Evolutionary conservation across 1,140 invertebrate species (phyloP).

Genomic region (Dendrolimus punctatus): DNA sequence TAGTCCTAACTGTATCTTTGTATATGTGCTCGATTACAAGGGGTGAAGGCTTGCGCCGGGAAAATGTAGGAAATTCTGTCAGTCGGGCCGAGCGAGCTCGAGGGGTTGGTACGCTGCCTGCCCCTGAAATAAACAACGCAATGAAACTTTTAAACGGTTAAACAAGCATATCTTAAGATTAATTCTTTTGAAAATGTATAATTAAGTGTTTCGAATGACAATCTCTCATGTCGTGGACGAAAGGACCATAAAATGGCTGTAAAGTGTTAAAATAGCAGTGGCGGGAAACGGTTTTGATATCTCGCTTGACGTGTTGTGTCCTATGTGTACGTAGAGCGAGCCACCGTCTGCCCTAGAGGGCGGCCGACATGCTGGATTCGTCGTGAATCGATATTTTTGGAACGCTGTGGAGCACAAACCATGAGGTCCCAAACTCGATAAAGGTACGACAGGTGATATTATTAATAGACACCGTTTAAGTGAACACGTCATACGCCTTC

Average conservation of each 20-base stretch:
- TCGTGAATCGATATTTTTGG: constrained; percentile 70
- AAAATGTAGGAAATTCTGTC: constrained; percentile 65
- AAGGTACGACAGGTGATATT: constrained; percentile 55
- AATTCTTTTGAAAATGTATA: constrained; percentile 16
- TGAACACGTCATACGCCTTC: constrained; percentile 12
- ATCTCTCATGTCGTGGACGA: not conserved
- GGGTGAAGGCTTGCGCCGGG: constrained; percentile 69
- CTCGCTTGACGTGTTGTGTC: constrained; percentile 68
- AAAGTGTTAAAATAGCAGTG: constrained; percentile 61
- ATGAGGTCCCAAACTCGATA: constrained; percentile 62
- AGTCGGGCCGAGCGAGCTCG: constrained; percentile 58
- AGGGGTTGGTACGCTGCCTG: constrained; percentile 38
- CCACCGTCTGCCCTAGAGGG: constrained; percentile 65
- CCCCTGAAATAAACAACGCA: constrained; percentile 28
- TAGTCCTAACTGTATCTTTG: constrained; percentile 43
- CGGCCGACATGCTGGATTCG: constrained; percentile 69
- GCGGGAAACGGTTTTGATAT: constrained; percentile 70
- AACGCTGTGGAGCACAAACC: constrained; percentile 61
- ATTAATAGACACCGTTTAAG: constrained; percentile 25
- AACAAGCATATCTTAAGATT: constrained; percentile 33
- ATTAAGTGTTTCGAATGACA: constrained; percentile 17
- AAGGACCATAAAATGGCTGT: constrained; percentile 23
- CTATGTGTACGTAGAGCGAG: constrained; percentile 69
- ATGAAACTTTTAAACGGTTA: constrained; percentile 59
- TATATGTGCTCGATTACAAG: constrained; percentile 66